phyloP scores from a whole-genome alignment of 2,113 vertebrate species.

The Pseudolaguvia tuberculata region DNA sequence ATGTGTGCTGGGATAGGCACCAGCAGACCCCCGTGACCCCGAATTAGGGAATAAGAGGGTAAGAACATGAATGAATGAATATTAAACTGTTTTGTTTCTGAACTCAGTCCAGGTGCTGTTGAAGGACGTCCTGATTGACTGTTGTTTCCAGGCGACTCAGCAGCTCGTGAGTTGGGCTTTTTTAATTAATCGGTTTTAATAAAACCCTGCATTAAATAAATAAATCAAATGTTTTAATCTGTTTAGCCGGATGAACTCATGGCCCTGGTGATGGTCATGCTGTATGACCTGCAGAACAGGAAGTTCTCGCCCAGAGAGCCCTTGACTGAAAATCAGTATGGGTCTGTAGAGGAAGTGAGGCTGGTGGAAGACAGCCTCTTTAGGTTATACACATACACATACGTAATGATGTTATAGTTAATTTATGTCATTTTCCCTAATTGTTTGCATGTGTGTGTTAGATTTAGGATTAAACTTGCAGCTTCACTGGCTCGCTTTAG shows the following conservation, averaged over 20 bases:
- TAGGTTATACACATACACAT: constrained; percentile 61
- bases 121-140: constrained; percentile 80
- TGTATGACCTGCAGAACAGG: constrained; percentile 86
- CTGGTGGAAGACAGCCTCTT: constrained; percentile 73
- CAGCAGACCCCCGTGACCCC: no score
- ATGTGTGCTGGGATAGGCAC: no score
- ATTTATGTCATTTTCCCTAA: no score
- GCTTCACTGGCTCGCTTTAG: constrained; percentile 82
- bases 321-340: constrained; percentile 58
- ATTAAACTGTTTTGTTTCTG: not conserved
- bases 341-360: constrained; percentile 71
- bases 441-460: constrained; percentile 49
- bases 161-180: constrained; percentile 75
- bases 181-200: constrained; percentile 38
- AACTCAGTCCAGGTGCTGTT: constrained; percentile 84
- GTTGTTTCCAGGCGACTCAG: constrained; percentile 71
- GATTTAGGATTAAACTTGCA: constrained; percentile 83
- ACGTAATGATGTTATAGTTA: not conserved
- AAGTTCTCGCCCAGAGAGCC: constrained; percentile 71
- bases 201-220: not conserved
- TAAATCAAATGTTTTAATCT: constrained; percentile 7
- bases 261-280: constrained; percentile 86
- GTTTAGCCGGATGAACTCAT: constrained; percentile 75
- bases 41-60: no score
- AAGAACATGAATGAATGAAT: no score